Base-by-base conservation (phyloP, 2,888 invertebrate genomes). In the Latrodectus hesperus region DNA sequence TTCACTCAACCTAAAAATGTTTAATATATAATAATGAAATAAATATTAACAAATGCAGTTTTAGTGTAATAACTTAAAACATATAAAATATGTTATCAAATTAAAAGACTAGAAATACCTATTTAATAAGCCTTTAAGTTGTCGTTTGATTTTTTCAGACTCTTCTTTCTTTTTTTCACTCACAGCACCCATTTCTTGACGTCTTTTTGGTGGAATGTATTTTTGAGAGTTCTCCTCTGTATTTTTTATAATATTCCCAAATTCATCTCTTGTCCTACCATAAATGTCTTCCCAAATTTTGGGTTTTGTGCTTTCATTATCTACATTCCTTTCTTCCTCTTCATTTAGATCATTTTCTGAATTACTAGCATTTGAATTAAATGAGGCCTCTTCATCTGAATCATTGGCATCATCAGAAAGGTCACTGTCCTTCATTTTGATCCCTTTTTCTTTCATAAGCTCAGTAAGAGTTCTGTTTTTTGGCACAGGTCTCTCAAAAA, bases 281-380 rank as follows among this genome's bases (percentile, higher is more conserved):
- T 99, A 98, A 91, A 99, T 98, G 93, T 99, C 98, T 93, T 98
- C 97, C 95, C 95, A 96, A 11, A 92, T 78, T 74, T 90, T 88
- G 11, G 75, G 73, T 38, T 88, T 88, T 11, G 26, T 17, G 22
- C 55, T n/a, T 52, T 75, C 65, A 11, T 70, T 26, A 14, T 71
- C 26, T 11, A 38, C 49, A 55, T 67, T 26, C 51, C 16, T 72
- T 14, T 74, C 71, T 22, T 51, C 51, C 67, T 64, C 53, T 16
- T 77, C 73, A 75, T 70, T 68, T 52, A 14, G 16, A n/a, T 81
- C 88, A 82, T 67, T 53, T 60, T 53, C 74, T 76, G 70, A 26
- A 11, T 76, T 75, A 73, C 52, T 52, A 38, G n/a, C 75, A 49
- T 81, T 55, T 38, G 73, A 49, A 1, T 79, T 53, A 65, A 49